Conservation (phyloP, 1,140 invertebrate species). For the Pissodes strobi region DNA sequence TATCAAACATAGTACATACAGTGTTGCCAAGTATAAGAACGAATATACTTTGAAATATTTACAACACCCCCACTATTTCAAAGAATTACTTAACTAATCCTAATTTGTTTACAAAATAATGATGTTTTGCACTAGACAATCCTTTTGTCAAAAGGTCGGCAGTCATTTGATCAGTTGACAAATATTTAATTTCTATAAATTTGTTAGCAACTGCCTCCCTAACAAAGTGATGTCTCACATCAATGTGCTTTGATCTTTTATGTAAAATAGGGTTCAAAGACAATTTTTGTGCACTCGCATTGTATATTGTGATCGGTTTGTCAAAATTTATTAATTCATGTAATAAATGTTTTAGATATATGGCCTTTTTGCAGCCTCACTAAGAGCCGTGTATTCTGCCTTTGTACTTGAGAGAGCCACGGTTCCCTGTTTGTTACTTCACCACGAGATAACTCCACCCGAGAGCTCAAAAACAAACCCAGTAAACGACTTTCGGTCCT, state of each 20-base stretch:
- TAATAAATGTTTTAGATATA: constrained; percentile 37
- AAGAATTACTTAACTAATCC: too few species aligned
- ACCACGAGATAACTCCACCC: constrained; percentile 42
- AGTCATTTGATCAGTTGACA: constrained; percentile 43
- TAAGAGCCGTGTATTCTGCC: constrained; percentile 32
- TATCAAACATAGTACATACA: too few species aligned
- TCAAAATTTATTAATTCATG: background rate
- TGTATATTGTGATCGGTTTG: background rate
- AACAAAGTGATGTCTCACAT: too few species aligned
- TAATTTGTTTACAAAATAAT: too few species aligned
- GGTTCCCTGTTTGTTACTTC: constrained; percentile 36
- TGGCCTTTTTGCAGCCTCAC: constrained; percentile 44
- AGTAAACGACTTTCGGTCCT: constrained; percentile 38
- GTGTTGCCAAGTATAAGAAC: too few species aligned
- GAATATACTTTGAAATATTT: too few species aligned
- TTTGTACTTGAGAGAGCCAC: constrained; percentile 51
- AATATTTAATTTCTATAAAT: constrained; percentile 33
- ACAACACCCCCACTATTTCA: too few species aligned
- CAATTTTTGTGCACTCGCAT: constrained; percentile 21
- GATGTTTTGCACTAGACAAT: too few species aligned
- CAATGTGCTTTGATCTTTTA: too few species aligned
- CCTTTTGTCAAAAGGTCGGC: constrained; percentile 48
- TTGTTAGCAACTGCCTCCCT: constrained; percentile 34
- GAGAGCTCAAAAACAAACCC: constrained; percentile 44
- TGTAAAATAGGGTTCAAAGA: constrained; percentile 47